phyloP scores from a whole-genome alignment of 2,797 vertebrate species.

The Halcyon smyrnensis region DNA sequence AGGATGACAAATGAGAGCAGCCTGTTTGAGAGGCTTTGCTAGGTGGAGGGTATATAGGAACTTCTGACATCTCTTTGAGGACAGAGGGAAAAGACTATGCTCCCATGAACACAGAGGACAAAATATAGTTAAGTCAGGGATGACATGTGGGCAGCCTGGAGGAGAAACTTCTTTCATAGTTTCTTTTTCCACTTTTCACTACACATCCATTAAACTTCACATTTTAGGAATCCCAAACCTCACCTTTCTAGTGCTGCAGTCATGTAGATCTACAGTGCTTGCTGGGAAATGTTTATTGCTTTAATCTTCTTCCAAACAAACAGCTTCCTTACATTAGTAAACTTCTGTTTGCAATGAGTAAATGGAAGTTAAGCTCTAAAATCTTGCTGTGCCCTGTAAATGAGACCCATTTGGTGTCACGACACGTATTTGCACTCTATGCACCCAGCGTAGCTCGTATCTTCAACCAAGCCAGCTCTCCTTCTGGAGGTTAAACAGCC shows the following conservation, averaged over 20 bases:
- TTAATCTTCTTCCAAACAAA: background rate
- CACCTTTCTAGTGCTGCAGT: background rate
- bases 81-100: background rate
- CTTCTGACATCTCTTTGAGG: background rate
- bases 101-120: background rate
- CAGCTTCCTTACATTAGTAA: background rate
- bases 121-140: background rate
- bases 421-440: accelerated
- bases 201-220: background rate
- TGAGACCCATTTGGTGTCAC: background rate
- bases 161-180: background rate
- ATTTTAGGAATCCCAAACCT: background rate
- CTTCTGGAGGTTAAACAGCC: background rate
- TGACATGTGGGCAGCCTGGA: background rate
- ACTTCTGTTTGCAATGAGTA: accelerated
- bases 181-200: background rate
- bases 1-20: background rate
- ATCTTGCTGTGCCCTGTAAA: background rate
- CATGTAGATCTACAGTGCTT: background rate
- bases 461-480: background rate
- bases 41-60: background rate
- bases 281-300: background rate
- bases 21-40: background rate
- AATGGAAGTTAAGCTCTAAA: background rate
- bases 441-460: accelerated